Evolutionary conservation across 92 coral and sea anemone species (phyloP).

Genomic region (Epizoanthus illoricatus): DNA sequence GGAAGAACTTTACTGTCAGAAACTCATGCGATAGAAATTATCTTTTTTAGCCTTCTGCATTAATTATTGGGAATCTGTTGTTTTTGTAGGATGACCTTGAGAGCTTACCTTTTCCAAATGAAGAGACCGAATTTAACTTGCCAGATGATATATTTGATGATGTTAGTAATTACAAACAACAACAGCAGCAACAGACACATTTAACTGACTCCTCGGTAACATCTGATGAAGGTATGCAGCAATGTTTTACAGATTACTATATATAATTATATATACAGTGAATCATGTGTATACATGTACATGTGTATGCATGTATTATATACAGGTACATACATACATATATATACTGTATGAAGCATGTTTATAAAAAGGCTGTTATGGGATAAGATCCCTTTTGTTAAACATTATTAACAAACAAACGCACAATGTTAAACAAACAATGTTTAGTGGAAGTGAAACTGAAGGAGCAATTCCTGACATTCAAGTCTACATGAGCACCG

Average conservation of each 20-base stretch:
- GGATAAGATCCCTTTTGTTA: no score
- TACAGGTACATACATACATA: no score
- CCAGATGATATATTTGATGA: slow-evolving; percentile 99
- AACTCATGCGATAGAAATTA: not conserved
- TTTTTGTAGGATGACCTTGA: slow-evolving; percentile 88
- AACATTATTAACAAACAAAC: no score
- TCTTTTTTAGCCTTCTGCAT: not conserved
- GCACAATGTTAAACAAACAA: no score
- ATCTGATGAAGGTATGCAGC: slow-evolving; percentile 77
- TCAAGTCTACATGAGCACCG: no score
- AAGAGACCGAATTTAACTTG: slow-evolving; percentile 89
- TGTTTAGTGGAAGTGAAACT: no score
- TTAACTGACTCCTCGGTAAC: slow-evolving; percentile 62
- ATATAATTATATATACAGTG: not conserved
- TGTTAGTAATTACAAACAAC: slow-evolving; percentile 60
- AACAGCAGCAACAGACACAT: slow-evolving; percentile 12
- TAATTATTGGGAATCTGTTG: not conserved
- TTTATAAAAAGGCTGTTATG: no score
- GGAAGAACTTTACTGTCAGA: no score
- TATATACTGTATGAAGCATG: no score
- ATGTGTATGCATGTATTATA: no score
- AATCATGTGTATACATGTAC: no score
- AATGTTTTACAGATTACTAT: not conserved
- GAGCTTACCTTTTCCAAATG: slow-evolving; percentile 94
- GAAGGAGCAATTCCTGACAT: no score